Evolutionary conservation across 2,888 invertebrate genomes (phyloP).

Genomic region (Hipparchia semele): DNA sequence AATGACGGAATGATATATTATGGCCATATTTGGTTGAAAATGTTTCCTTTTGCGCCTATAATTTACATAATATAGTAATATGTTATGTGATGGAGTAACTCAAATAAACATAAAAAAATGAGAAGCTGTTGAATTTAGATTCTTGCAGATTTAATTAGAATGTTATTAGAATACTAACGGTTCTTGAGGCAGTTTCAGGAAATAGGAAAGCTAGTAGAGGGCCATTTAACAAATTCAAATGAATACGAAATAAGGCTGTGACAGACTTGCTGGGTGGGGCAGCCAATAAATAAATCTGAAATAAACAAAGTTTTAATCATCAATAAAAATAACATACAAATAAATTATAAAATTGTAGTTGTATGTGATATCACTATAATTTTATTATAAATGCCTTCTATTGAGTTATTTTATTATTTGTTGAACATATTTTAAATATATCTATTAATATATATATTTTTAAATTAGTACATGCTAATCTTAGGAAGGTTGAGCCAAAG

Average conservation of each 20-base stretch:
- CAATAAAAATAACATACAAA: background rate
- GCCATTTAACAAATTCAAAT: constrained; percentile 96
- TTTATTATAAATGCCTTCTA: no score
- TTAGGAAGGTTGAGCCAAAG: no score
- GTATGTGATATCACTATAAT: no score
- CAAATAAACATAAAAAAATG: background rate
- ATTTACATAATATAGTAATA: background rate
- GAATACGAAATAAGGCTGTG: constrained; percentile 93
- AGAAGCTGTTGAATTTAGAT: background rate
- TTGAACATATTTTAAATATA: no score
- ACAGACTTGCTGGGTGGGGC: constrained; percentile 92
- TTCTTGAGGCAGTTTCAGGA: constrained; percentile 96
- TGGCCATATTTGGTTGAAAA: background rate
- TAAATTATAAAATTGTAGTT: no score
- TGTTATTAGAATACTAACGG: constrained; percentile 80
- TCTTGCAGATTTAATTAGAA: background rate
- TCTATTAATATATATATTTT: no score
- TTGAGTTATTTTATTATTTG: no score
- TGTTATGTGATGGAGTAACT: constrained; percentile 10
- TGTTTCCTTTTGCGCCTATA: background rate
- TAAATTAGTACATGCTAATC: no score
- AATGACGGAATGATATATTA: constrained; percentile 16
- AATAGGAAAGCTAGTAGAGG: constrained; percentile 96
- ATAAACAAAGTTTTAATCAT: constrained; percentile 39
- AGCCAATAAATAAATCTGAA: constrained; percentile 94